These are phyloP conservation scores for Allobates femoralis DNA, from an alignment of 2,797 vertebrate species.

Conservation along the genomic window DNA sequence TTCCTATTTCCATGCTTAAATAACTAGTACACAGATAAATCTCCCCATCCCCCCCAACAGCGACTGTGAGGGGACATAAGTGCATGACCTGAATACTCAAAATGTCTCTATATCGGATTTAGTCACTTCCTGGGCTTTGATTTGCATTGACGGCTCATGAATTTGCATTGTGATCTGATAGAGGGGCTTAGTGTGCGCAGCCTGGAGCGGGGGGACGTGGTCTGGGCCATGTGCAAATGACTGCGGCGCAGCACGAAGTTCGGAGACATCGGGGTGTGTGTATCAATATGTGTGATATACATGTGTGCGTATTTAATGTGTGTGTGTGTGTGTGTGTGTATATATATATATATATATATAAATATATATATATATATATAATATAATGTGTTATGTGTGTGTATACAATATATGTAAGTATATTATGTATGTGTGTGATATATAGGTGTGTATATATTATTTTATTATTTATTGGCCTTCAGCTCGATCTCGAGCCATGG, in stretches of 20 bases:
- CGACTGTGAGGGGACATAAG: background rate
- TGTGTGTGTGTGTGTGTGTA: too few relatives aligned
- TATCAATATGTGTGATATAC: too few relatives aligned
- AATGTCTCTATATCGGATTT: constrained; percentile 29
- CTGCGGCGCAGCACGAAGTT: background rate
- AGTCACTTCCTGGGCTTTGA: constrained; percentile 32
- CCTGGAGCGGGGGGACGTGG: background rate
- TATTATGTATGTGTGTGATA: too few relatives aligned
- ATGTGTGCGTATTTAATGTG: too few relatives aligned
- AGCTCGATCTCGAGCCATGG: too few relatives aligned
- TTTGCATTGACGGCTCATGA: background rate
- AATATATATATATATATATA: too few relatives aligned
- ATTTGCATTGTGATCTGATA: constrained; percentile 16
- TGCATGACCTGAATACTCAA: constrained; percentile 20
- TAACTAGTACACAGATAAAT: background rate
- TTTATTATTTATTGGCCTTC: too few relatives aligned
- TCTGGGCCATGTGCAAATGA: background rate
- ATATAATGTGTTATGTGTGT: too few relatives aligned
- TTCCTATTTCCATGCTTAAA: background rate
- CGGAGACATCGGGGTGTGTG: background rate
- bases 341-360: too few relatives aligned
- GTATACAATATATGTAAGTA: too few relatives aligned
- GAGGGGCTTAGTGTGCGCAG: background rate
- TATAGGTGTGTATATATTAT: too few relatives aligned
- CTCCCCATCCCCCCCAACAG: background rate